These are phyloP conservation scores for Callopanchax toddi DNA, from an alignment of 2,113 vertebrate species.

Conservation along the genomic window DNA sequence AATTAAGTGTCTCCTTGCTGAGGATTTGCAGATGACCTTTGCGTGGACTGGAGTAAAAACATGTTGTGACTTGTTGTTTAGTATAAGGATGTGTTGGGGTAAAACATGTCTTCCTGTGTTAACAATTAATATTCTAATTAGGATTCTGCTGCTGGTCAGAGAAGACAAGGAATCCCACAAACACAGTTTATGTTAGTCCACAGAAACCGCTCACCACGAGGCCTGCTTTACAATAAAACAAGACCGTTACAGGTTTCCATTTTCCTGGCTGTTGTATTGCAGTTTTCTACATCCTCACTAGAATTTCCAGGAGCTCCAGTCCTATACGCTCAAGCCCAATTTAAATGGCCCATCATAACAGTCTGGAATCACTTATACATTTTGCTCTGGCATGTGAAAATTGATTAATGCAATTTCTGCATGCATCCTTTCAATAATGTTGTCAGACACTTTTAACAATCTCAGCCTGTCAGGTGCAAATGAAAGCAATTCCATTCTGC, in stretches of 20 bases:
- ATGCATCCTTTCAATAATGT: neutral
- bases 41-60: too few relatives aligned
- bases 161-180: neutral
- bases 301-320: neutral
- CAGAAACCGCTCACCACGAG: too few relatives aligned
- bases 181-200: too few relatives aligned
- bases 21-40: too few relatives aligned
- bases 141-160: neutral
- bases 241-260: neutral
- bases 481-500: slow-evolving; percentile 80
- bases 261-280: neutral
- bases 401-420: neutral
- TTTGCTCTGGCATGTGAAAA: neutral
- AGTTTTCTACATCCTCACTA: too few relatives aligned
- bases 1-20: too few relatives aligned
- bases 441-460: neutral
- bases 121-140: neutral
- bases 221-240: neutral
- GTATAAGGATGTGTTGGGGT: too few relatives aligned
- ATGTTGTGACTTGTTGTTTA: too few relatives aligned
- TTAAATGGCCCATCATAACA: neutral
- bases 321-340: neutral
- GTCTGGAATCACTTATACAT: neutral
- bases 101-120: too few relatives aligned
- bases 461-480: slow-evolving; percentile 63